phyloP scores from a whole-genome alignment of 2,797 vertebrate genomes.

The Sarcoramphus papa region DNA sequence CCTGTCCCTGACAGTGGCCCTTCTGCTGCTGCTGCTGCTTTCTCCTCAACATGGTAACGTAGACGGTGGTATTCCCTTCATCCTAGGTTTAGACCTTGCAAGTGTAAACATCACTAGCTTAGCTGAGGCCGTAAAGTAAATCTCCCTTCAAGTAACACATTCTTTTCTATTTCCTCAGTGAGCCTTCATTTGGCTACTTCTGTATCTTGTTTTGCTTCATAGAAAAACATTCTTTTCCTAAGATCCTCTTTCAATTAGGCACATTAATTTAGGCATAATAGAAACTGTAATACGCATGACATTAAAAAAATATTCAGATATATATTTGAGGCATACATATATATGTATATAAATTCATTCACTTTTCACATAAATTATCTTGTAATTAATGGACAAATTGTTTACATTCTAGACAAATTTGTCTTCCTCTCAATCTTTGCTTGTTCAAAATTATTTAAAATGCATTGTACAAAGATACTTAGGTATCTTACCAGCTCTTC shows the following conservation, averaged over 20 bases:
- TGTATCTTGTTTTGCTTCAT: not conserved
- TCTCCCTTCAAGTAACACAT: not conserved
- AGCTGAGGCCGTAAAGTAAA: not conserved
- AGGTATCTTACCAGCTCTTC: not conserved
- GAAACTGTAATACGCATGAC: not conserved
- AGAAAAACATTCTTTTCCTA: not conserved
- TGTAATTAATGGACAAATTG: not conserved
- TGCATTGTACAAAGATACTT: not conserved
- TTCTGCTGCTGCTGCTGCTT: not conserved
- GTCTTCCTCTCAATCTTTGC: not conserved
- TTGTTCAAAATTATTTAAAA: not conserved
- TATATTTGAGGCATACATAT: not conserved
- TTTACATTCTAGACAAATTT: not conserved
- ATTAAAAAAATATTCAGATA: not conserved
- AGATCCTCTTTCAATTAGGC: not conserved
- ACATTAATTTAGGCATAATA: not conserved
- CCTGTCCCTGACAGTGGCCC: not conserved
- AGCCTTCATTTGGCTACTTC: not conserved
- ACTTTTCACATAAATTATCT: not conserved
- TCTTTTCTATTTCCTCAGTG: fast-evolving
- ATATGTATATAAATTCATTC: not conserved
- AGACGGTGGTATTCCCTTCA: not conserved
- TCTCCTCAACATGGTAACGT: fast-evolving
- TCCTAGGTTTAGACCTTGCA: not conserved
- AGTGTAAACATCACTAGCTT: no score